phyloP scores from a whole-genome alignment of 37 sponge, comb jelly and placozoan genomes.

The Chondrosia reniformis region DNA sequence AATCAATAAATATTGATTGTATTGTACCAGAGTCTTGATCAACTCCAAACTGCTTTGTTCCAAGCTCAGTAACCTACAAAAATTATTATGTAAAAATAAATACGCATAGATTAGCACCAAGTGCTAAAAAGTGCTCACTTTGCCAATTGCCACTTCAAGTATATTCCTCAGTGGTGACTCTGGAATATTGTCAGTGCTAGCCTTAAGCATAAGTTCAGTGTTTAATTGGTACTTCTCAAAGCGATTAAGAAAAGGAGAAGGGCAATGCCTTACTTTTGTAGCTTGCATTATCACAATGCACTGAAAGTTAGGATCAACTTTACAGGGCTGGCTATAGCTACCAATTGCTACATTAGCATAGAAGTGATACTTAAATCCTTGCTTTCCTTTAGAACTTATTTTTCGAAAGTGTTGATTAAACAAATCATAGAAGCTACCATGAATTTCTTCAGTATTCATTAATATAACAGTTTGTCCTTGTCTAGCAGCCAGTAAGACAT shows the following conservation, averaged over 20 bases:
- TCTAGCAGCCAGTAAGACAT: slow-evolving; percentile 69
- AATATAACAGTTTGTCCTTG: slow-evolving; percentile 82
- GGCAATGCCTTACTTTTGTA: slow-evolving; percentile 58
- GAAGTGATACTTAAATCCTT: slow-evolving; percentile 62
- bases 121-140: no score
- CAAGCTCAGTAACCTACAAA: no score
- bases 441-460: slow-evolving; percentile 79
- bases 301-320: slow-evolving; percentile 75
- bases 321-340: slow-evolving; percentile 67
- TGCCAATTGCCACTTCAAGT: no score
- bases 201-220: no score
- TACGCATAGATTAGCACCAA: no score
- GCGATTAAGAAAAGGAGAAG: slow-evolving; percentile 81
- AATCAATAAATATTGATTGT: no score
- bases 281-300: slow-evolving; percentile 77
- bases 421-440: slow-evolving; percentile 91
- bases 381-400: slow-evolving; percentile 50
- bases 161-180: no score
- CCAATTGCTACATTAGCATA: slow-evolving; percentile 91
- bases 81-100: no score
- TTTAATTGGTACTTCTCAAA: slow-evolving; percentile 84
- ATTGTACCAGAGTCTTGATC: no score
- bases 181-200: no score
- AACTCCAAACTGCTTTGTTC: no score
- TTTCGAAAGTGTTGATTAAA: slow-evolving; percentile 79